These are phyloP conservation scores for Nothoprocta perdicaria DNA, from an alignment of 2,113 vertebrate genomes.

Conservation along the genomic window DNA sequence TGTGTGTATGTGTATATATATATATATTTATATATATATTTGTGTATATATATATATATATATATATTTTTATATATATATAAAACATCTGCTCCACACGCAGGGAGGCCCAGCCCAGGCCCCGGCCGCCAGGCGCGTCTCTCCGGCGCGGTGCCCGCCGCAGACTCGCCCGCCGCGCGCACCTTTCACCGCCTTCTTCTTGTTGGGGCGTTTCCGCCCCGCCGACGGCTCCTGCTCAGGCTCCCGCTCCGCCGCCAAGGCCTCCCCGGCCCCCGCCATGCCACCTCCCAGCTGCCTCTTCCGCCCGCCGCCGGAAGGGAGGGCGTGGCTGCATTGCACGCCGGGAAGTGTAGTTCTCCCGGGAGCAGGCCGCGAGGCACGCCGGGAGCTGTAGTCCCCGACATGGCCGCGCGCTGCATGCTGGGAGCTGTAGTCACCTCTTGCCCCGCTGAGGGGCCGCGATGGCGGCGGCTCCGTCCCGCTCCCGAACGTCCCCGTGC, in stretches of 20 bases:
- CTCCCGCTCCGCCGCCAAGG: fast-evolving
- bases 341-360: neutral
- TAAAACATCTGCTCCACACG: too few relatives aligned
- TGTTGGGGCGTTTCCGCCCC: neutral
- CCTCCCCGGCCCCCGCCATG: constrained; percentile 18
- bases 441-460: neutral
- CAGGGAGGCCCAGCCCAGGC: too few relatives aligned
- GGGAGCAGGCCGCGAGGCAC: neutral
- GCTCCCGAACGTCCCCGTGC: too few relatives aligned
- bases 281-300: too few relatives aligned
- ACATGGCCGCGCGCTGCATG: neutral
- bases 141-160: too few relatives aligned
- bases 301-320: neutral
- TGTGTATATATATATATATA: too few relatives aligned
- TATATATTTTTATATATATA: too few relatives aligned
- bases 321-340: neutral
- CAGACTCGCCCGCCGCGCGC: fast-evolving
- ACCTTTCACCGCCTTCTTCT: constrained; percentile 8
- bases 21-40: too few relatives aligned
- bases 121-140: neutral
- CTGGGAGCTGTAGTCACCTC: neutral
- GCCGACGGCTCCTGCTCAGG: too few relatives aligned
- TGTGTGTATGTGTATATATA: too few relatives aligned
- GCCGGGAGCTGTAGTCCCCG: too few relatives aligned
- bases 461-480: neutral